Percentiles rank a stretch among this genome's conserved stretches.
phyloP scores from a whole-genome alignment of 2,797 vertebrate genomes.

The Scolopax rusticola region DNA sequence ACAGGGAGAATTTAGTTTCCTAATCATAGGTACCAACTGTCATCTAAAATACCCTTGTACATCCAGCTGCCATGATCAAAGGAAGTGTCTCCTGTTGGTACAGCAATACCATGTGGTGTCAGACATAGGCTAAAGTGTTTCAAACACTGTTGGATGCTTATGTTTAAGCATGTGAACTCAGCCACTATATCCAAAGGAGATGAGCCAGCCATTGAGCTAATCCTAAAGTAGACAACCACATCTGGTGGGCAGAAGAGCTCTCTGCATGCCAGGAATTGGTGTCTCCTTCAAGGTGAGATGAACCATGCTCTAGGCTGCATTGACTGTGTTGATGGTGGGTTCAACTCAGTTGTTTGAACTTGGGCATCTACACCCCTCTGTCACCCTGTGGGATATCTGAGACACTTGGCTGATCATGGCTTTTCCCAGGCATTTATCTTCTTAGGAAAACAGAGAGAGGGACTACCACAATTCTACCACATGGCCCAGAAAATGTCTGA shows the following conservation, averaged over 20 bases:
- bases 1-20: not conserved
- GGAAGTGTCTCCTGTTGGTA: not conserved
- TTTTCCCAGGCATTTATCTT: not conserved
- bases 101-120: fast-evolving
- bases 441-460: not conserved
- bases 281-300: not conserved
- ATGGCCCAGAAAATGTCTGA: not conserved
- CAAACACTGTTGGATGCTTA: not conserved
- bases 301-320: fast-evolving
- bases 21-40: not conserved
- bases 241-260: not conserved
- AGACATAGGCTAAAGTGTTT: not conserved
- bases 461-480: not conserved
- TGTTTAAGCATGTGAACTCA: not conserved
- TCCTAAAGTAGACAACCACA: not conserved
- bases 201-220: not conserved
- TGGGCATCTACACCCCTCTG: not conserved
- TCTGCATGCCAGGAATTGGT: fast-evolving
- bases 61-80: not conserved
- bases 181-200: not conserved
- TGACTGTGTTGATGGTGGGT: not conserved
- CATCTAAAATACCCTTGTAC: not conserved
- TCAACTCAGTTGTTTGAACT: not conserved
- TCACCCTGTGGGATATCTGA: fast-evolving
- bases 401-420: not conserved